A percentile compares a stretch with the other conserved stretches of the same genome.
Conservation (phyloP, 1,140 invertebrate genomes). For the Saccostrea glomerata region DNA sequence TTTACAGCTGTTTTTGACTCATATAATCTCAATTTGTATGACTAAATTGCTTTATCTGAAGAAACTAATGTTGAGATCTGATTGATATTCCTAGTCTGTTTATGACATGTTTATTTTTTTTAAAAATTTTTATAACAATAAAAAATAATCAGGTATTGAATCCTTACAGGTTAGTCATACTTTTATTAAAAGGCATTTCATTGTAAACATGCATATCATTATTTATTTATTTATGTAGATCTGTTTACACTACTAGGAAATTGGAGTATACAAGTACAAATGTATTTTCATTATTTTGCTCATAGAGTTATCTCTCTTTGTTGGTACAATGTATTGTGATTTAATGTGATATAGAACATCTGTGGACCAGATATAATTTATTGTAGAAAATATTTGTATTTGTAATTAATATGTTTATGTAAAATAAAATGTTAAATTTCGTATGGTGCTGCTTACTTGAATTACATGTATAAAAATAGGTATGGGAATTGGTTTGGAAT, state of each 20-base stretch:
- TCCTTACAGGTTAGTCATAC: not conserved
- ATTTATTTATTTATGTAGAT: not conserved
- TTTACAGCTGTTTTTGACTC: too few species aligned
- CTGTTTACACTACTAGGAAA: too few species aligned
- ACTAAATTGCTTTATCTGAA: too few species aligned
- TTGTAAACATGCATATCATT: not conserved
- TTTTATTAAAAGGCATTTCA: not conserved
- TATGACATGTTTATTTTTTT: not conserved
- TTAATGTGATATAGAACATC: not conserved
- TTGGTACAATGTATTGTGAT: not conserved
- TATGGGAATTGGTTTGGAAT: too few species aligned
- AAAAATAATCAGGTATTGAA: not conserved
- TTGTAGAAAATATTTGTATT: not conserved
- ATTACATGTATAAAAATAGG: too few species aligned
- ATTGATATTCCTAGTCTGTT: too few species aligned
- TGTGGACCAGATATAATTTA: conserved; percentile 21
- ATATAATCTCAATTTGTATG: too few species aligned
- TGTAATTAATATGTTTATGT: not conserved
- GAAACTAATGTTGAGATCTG: too few species aligned
- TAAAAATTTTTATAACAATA: not conserved
- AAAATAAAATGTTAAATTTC: not conserved
- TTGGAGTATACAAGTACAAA: too few species aligned
- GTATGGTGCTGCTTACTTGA: too few species aligned
- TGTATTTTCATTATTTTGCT: not conserved
- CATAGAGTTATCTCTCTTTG: not conserved